These are phyloP conservation scores for Endomychus coccineus DNA, from an alignment of 2,888 invertebrate species.

Conservation along the genomic window DNA sequence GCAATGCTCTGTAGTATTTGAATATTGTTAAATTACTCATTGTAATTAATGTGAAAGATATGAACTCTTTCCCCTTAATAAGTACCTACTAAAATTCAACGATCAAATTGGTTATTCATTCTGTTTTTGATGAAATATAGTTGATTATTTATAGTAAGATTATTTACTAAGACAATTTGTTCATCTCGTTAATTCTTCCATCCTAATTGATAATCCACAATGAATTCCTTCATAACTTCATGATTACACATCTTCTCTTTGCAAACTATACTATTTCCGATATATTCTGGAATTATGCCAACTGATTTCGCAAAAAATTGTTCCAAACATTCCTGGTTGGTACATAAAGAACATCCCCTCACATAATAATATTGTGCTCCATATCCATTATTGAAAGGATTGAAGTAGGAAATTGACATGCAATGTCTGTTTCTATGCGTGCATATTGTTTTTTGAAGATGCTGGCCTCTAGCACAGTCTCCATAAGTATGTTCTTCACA, in stretches of 20 bases:
- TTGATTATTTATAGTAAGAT: too few species aligned
- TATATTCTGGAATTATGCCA: conserved; percentile 9
- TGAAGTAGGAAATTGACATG: conserved; percentile 5
- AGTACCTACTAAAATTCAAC: too few species aligned
- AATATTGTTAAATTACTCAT: too few species aligned
- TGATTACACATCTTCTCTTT: conserved; percentile 7
- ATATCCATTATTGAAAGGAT: conserved; percentile 12
- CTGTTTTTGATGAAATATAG: too few species aligned
- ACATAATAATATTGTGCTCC: conserved; percentile 10
- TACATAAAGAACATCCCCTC: conserved; percentile 9
- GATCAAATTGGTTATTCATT: too few species aligned
- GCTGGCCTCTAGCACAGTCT: conserved; percentile 4
- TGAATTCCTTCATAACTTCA: conserved; percentile 2
- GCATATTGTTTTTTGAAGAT: conserved; percentile 5
- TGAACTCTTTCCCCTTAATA: too few species aligned
- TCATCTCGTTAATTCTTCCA: conserved; percentile 1
- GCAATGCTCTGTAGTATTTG: too few species aligned
- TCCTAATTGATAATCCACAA: conserved; percentile 6
- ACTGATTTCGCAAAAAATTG: background rate
- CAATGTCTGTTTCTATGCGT: conserved; percentile 1
- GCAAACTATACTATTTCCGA: conserved; percentile 4
- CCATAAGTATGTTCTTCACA: conserved; percentile 7
- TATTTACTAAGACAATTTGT: too few species aligned
- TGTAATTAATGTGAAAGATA: too few species aligned
- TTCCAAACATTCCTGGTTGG: background rate